Conservation (phyloP, 2,888 invertebrate species). For the Abrostola triplasia region DNA sequence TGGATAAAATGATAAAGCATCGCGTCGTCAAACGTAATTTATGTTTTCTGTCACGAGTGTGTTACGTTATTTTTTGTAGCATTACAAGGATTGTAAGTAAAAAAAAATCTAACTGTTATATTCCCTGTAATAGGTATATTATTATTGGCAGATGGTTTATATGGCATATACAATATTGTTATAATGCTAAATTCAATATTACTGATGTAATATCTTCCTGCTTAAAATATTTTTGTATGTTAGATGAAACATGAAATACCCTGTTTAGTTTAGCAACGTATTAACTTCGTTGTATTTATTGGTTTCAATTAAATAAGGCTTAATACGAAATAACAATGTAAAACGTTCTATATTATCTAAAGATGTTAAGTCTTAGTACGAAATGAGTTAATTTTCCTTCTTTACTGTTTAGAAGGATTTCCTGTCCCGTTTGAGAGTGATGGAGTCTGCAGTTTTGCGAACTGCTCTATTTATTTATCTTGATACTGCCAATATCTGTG, state of each 20-base stretch:
- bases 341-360: constrained; percentile 45
- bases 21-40: constrained; percentile 44
- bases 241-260: constrained; percentile 43
- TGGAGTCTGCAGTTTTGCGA: constrained; percentile 71
- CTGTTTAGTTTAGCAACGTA: constrained; percentile 48
- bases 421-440: constrained; percentile 59
- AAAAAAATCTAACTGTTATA: constrained; percentile 28
- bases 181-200: constrained; percentile 50
- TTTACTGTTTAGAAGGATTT: constrained; percentile 66
- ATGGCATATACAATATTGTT: constrained; percentile 48
- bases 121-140: constrained; percentile 38
- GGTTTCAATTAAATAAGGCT: constrained; percentile 51
- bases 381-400: constrained; percentile 55
- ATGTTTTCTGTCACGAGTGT: constrained; percentile 45
- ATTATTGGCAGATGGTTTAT: constrained; percentile 51
- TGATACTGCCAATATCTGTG: constrained; percentile 73
- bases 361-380: constrained; percentile 54
- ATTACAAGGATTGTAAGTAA: constrained; percentile 40
- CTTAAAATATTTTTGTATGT: constrained; percentile 51
- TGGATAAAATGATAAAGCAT: constrained; percentile 28
- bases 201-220: constrained; percentile 46
- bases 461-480: constrained; percentile 67
- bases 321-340: constrained; percentile 48
- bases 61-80: constrained; percentile 37
- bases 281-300: constrained; percentile 44